These are phyloP conservation scores for Mobula birostris DNA, from an alignment of 2,113 vertebrate species.

Conservation along the genomic window DNA sequence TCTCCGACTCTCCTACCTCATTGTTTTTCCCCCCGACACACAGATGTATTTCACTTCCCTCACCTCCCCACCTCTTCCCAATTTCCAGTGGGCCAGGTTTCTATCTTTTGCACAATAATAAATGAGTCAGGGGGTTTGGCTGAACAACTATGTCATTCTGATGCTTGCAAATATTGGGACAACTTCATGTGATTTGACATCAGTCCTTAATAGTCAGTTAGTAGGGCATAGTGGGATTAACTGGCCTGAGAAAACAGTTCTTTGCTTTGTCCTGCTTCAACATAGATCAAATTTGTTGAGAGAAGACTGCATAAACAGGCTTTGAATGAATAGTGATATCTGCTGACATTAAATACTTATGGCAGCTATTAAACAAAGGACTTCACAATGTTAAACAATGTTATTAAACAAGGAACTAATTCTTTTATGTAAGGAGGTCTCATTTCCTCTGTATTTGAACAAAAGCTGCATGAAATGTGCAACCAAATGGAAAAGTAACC, in stretches of 20 bases:
- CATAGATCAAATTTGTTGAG: not conserved
- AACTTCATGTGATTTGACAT: not conserved
- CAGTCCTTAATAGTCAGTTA: not conserved
- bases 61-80: not conserved
- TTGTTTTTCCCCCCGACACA: not conserved
- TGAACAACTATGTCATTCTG: not conserved
- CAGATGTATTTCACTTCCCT: not conserved
- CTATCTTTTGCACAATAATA: not conserved
- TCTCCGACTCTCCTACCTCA: not conserved
- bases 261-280: not conserved
- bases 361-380: not conserved
- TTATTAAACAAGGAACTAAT: not conserved
- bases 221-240: not conserved
- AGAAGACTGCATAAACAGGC: not conserved
- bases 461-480: not conserved
- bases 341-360: slow-evolving; percentile 1
- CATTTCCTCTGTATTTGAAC: not conserved
- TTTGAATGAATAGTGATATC: slow-evolving; percentile 11
- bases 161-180: not conserved
- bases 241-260: not conserved
- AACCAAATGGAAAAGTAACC: not conserved
- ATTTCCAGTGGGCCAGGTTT: too few relatives aligned
- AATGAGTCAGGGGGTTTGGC: not conserved
- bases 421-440: not conserved
- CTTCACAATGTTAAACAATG: too few relatives aligned